These are phyloP conservation scores for Actinia tenebrosa DNA, from an alignment of 64 coral and sea anemone species.

Conservation along the genomic window DNA sequence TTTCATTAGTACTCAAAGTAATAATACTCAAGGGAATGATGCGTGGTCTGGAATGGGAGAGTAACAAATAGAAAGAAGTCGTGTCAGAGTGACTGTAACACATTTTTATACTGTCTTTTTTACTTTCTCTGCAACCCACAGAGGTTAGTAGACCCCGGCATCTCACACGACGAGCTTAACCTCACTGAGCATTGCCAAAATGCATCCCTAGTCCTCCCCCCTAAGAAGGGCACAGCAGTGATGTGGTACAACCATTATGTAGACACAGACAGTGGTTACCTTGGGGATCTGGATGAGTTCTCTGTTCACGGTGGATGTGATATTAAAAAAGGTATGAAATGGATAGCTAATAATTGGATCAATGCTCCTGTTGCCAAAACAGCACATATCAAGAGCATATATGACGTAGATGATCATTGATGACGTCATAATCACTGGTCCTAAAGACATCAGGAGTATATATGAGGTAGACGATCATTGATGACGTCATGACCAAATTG, in stretches of 20 bases:
- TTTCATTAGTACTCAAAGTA: no score
- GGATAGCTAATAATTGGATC: constrained; percentile 94
- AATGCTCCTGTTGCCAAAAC: constrained; percentile 61
- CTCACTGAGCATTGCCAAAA: constrained; percentile 68
- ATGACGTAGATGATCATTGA: background rate
- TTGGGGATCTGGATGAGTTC: constrained; percentile 51
- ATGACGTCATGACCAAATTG: background rate
- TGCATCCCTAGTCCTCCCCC: constrained; percentile 55
- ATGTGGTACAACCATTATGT: constrained; percentile 92
- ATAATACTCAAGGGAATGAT: no score
- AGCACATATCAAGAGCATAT: constrained; percentile 59
- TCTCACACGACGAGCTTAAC: constrained; percentile 59
- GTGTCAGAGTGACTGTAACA: background rate
- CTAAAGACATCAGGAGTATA: constrained; percentile 31
- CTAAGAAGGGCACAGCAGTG: constrained; percentile 77
- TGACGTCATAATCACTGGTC: background rate
- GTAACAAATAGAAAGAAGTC: background rate
- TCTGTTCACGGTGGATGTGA: constrained; percentile 77
- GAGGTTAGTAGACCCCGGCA: background rate
- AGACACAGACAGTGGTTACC: constrained; percentile 65
- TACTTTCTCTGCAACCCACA: background rate
- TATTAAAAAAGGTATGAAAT: constrained; percentile 75
- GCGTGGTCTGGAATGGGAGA: background rate
- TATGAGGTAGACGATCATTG: constrained; percentile 2
- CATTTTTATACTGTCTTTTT: background rate